These are phyloP conservation scores for Apteryx owenii DNA, from an alignment of 2,113 vertebrate genomes.

Conservation along the genomic window DNA sequence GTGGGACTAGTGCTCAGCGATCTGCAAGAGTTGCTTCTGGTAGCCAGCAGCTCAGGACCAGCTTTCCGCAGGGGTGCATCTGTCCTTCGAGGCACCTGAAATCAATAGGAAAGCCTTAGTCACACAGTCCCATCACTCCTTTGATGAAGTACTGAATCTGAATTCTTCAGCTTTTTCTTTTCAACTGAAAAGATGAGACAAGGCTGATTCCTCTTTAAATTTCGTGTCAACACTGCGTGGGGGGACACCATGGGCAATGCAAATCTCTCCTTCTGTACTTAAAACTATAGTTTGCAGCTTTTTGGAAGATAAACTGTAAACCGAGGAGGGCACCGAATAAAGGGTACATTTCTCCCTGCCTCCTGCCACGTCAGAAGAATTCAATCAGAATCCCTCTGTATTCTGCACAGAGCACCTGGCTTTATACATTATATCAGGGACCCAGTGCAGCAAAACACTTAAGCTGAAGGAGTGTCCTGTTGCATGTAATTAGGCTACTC, in stretches of 20 bases:
- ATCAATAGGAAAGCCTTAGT: not conserved
- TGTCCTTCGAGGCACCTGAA: not conserved
- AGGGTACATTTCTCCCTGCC: not conserved
- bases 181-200: not conserved
- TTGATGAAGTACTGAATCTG: not conserved
- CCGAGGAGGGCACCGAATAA: not conserved
- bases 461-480: not conserved
- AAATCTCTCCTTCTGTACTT: not conserved
- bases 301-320: not conserved
- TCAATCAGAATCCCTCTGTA: slow-evolving; percentile 14
- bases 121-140: not conserved
- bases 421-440: not conserved
- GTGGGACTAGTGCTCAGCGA: fast-evolving
- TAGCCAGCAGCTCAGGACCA: not conserved
- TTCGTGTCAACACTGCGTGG: fast-evolving
- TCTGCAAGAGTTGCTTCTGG: not conserved
- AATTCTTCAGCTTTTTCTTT: not conserved
- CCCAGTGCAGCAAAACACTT: not conserved
- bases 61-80: fast-evolving
- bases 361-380: not conserved
- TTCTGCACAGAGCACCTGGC: slow-evolving; percentile 3
- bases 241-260: fast-evolving
- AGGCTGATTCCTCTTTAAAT: not conserved
- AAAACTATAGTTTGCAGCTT: not conserved
- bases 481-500: not conserved